Base-by-base conservation (phyloP, 2,888 invertebrate species). In the Euplagia quadripunctaria region DNA sequence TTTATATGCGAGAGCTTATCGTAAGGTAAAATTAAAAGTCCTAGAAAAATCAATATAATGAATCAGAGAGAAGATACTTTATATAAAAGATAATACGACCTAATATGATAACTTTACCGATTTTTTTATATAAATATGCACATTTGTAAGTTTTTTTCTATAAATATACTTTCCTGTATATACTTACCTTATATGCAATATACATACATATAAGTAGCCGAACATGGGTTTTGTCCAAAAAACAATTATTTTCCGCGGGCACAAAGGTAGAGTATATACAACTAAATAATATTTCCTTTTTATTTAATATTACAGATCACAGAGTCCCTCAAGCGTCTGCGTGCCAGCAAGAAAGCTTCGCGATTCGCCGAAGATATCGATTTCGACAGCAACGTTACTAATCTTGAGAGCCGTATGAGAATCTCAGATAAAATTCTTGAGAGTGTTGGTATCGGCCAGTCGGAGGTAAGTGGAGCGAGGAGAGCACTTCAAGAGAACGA, bases 371-470 rank as follows among this genome's bases (percentile, higher is more conserved):
- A 97, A 79, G 97, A 97, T 84, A 94, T 97, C 68, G 97, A 97
- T 82, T 96, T 97, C 83, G 97, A 97, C 76, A 96, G 94, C 87
- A 96, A 96, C 69, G 96, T 97, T 16, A 91, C 96, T 78, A 96
- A 95, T 82, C 91, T 97, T 51, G 96, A 96, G 82, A 96, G 96
- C 77, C 96, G 96, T 77, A 94, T 97, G 85, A 94, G 96, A 79
- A 94, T 97, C 82, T 96, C 97, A 6, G 97, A 97, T 81, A 97
- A 97, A 91, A 95, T 97, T 67, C 92, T 97, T 41, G 97, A 97
- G 85, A 95, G 95, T 73, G 97, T 97, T 7, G 97, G 97, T 52
- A 93, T 97, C 74, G 96, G 96, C 11, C 96, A 97, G 14, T 94
- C 95, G 1, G 96, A 96, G 17, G 88, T 94, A 6, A 94, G 96